Evolutionary conservation across 2,113 vertebrate genomes (phyloP).

Genomic region (Tinamus guttatus): DNA sequence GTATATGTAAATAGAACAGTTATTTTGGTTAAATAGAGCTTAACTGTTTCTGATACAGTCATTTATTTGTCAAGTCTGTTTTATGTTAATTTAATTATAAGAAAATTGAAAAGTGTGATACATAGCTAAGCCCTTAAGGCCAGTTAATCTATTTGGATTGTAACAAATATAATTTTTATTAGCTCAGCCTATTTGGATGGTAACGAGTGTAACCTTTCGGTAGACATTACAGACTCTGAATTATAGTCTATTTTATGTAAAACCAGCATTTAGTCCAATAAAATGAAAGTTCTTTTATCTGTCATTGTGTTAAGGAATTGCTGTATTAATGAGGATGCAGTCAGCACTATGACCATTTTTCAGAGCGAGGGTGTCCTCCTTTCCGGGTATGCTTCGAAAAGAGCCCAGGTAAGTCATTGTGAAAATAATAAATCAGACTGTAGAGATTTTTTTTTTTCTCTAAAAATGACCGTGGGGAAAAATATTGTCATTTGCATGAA

Average conservation of each 20-base stretch:
- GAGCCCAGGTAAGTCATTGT: slow-evolving; percentile 4
- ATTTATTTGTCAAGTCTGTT: slow-evolving; percentile 83
- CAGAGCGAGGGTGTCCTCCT: not conserved
- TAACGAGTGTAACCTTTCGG: slow-evolving; percentile 83
- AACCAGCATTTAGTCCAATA: slow-evolving; percentile 78
- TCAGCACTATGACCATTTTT: slow-evolving; percentile 51
- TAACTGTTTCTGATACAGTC: slow-evolving; percentile 79
- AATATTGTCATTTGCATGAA: not conserved
- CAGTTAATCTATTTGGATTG: slow-evolving; percentile 85
- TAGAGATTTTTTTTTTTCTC: not conserved
- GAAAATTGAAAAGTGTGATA: slow-evolving; percentile 83
- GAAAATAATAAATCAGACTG: slow-evolving; percentile 23
- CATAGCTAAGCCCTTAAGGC: slow-evolving; percentile 83
- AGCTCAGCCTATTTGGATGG: slow-evolving; percentile 81
- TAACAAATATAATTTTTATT: slow-evolving; percentile 88
- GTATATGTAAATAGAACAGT: slow-evolving; percentile 67
- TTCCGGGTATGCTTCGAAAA: slow-evolving; percentile 15
- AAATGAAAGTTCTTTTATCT: slow-evolving; percentile 78
- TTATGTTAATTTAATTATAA: slow-evolving; percentile 86
- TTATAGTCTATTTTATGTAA: slow-evolving; percentile 82
- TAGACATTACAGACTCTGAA: slow-evolving; percentile 80
- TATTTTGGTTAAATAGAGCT: slow-evolving; percentile 81
- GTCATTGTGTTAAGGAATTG: slow-evolving; percentile 73
- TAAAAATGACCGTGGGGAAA: not conserved
- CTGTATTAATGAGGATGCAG: slow-evolving; percentile 66